These are phyloP conservation scores for Stenotaenia linearis DNA, from an alignment of 2,888 invertebrate genomes.

Conservation along the genomic window DNA sequence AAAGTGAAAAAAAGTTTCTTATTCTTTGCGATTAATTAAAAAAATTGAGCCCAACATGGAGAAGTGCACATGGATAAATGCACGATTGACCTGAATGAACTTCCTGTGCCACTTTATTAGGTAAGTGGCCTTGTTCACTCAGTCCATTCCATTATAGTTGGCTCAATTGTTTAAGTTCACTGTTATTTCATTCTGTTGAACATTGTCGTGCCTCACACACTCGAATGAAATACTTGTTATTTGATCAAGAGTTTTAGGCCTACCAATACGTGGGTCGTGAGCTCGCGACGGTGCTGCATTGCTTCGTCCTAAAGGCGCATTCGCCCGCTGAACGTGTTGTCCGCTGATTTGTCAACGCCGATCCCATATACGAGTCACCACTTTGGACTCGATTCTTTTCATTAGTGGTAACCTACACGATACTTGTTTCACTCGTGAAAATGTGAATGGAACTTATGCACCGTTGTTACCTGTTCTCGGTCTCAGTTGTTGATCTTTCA, in stretches of 20 bases:
- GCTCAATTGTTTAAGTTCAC: neutral
- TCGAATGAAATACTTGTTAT: neutral
- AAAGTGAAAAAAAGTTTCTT: neutral
- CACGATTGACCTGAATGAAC: constrained; percentile 9
- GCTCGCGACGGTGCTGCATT: constrained; percentile 5
- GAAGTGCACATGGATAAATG: neutral
- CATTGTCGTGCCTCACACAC: no score
- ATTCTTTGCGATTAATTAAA: neutral
- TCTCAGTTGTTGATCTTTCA: neutral
- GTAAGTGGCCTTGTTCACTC: neutral
- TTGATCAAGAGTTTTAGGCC: neutral
- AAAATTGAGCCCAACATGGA: neutral
- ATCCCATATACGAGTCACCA: neutral
- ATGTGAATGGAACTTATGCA: neutral
- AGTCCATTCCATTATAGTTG: neutral
- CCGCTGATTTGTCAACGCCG: neutral
- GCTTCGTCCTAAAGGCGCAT: neutral
- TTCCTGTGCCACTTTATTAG: constrained; percentile 4
- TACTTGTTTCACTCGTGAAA: neutral
- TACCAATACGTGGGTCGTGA: neutral
- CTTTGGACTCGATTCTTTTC: neutral
- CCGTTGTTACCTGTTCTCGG: neutral
- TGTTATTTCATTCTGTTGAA: neutral
- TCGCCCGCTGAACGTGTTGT: neutral
- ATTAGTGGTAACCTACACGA: neutral